Base-by-base conservation (phyloP, 1,140 invertebrate genomes). In the Brachionus calyciflorus region DNA sequence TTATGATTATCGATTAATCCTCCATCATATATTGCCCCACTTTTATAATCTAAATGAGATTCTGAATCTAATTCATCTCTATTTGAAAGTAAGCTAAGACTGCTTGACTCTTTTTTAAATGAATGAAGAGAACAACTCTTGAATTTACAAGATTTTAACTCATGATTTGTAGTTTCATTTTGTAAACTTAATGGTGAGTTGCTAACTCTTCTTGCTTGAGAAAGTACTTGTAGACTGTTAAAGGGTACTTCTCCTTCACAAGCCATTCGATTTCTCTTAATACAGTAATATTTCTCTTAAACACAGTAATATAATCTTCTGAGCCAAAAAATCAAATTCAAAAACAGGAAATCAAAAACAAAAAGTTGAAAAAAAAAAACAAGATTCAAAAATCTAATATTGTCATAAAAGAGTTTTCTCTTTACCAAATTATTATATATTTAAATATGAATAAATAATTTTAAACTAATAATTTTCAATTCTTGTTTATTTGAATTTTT, bases 1-100 rank as follows among this genome's bases (percentile, higher is more conserved):
- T 80, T 81, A 76, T 84, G 80, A 46, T 82, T 78, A 26, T 81
- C 60, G 5, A 24, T 49, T 14, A 84, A 77, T 9, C 78, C 78
- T 17, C 84, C 83, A 73, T 80, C 79, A 78, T 82, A 85, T 21
- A 76, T 79, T 14, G 82, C 83, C 7, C 83, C 84, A 80, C 81
- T 84, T 77, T 81, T 82, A 76, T 84, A 85, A 12, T 78, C 78
- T 12, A 77, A 28, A 40, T 63, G 76, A 0, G 60, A 65, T 19
- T 65, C 60, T 44, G 60, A 65, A 44, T 65, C 60, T 24, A 65
- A 65, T 24, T 44, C 37, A 37, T 37, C 33, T 9, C 12, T 33
- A 30, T 33, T 63, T 63, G 30, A 37, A 2, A 14, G 17, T 30
- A 44, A 41, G 24, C 37, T 65, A 12, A 6, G 55, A 4, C n/a